These are phyloP conservation scores for Cydia pomonella DNA, from an alignment of 1,140 invertebrate genomes.

Conservation along the genomic window DNA sequence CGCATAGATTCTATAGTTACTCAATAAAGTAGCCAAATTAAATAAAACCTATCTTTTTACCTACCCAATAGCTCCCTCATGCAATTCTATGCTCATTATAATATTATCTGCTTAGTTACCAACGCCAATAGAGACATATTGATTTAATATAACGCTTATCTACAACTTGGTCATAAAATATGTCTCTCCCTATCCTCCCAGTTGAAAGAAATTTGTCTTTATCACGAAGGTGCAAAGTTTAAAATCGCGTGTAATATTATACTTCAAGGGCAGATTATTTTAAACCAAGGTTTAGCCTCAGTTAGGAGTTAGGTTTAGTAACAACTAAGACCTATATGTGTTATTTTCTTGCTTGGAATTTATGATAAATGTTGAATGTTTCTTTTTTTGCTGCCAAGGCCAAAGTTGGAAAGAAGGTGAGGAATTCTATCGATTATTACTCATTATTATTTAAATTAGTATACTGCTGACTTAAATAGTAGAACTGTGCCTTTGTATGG, in stretches of 20 bases:
- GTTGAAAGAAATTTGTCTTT: not conserved
- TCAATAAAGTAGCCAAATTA: too few relatives aligned
- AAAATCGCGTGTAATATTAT: not conserved
- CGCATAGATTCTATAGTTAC: too few relatives aligned
- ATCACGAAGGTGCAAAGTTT: not conserved
- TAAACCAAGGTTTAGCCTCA: constrained; percentile 1
- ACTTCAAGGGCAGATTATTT: constrained; percentile 19
- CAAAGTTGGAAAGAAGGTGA: constrained; percentile 46
- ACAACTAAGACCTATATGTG: not conserved
- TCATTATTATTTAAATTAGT: constrained; percentile 14
- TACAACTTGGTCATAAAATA: not conserved
- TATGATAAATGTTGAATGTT: constrained; percentile 7
- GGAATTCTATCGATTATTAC: constrained; percentile 28
- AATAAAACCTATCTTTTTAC: too few relatives aligned
- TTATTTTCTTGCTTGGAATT: not conserved
- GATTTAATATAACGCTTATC: constrained; percentile 7
- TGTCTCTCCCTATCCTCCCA: not conserved
- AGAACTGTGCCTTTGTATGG: not conserved
- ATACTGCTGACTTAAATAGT: not conserved
- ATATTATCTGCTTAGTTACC: constrained; percentile 23
- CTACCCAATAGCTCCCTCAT: not conserved
- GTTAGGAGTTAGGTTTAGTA: constrained; percentile 37
- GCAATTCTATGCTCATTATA: not conserved
- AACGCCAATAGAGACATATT: not conserved
- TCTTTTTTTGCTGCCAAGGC: constrained; percentile 53